phyloP scores from a whole-genome alignment of 2,797 vertebrate genomes.

The Lepus townsendii region DNA sequence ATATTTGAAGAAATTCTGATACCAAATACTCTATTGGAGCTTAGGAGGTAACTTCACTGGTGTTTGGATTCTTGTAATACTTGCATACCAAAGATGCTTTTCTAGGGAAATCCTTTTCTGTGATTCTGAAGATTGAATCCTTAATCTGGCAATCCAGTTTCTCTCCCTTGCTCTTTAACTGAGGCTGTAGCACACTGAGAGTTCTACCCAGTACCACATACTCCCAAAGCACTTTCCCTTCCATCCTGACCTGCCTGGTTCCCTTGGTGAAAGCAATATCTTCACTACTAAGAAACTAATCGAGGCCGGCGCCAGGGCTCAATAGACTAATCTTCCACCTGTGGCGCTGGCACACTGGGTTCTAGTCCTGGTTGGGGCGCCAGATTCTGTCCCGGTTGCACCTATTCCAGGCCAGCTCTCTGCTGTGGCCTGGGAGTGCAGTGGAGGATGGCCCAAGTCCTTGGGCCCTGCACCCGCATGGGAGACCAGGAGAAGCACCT shows the following conservation, averaged over 20 bases:
- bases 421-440: too few relatives aligned
- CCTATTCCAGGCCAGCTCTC: too few relatives aligned
- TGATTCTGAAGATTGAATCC: neutral
- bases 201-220: neutral
- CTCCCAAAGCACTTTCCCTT: neutral
- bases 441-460: too few relatives aligned
- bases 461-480: too few relatives aligned
- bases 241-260: neutral
- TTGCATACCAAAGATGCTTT: constrained; percentile 19
- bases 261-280: neutral
- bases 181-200: neutral
- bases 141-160: neutral
- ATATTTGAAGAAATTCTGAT: neutral
- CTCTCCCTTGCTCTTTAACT: neutral
- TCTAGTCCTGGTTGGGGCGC: too few relatives aligned
- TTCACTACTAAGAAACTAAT: neutral
- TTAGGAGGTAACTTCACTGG: neutral
- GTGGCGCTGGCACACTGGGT: too few relatives aligned
- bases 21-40: neutral
- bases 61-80: neutral
- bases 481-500: too few relatives aligned
- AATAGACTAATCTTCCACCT: too few relatives aligned
- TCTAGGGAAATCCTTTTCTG: neutral
- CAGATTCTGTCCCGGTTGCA: too few relatives aligned
- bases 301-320: too few relatives aligned